phyloP scores from a whole-genome alignment of 35 echinoderm and acorn worm species.

The Diadema setosum region DNA sequence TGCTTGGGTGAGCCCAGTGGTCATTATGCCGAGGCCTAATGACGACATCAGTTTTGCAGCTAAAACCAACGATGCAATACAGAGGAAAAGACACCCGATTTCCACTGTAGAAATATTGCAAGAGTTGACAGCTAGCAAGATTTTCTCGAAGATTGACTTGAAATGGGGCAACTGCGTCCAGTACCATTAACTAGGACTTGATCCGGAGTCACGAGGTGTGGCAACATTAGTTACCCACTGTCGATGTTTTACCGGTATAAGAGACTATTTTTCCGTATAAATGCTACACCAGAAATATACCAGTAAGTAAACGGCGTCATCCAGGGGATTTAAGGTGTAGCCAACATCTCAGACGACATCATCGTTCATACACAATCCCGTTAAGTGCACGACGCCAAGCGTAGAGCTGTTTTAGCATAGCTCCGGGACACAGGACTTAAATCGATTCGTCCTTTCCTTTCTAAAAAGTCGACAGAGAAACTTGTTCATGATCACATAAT shows the following conservation, averaged over 20 bases:
- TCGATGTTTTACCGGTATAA: neutral
- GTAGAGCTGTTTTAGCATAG: neutral
- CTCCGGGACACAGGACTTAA: slow-evolving; percentile 29
- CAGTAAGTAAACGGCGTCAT: neutral
- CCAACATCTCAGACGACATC: slow-evolving; percentile 25
- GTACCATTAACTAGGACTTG: neutral
- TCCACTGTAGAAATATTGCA: neutral
- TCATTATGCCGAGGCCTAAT: neutral
- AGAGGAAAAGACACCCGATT: neutral
- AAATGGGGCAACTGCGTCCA: too few species aligned
- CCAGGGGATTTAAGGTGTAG: neutral
- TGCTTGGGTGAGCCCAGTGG: too few species aligned
- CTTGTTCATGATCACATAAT: too few species aligned
- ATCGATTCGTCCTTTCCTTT: too few species aligned
- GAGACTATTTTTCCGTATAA: neutral
- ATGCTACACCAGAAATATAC: neutral
- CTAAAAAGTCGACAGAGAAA: too few species aligned
- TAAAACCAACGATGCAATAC: neutral
- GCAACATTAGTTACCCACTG: neutral
- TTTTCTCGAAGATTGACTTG: neutral
- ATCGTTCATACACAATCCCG: neutral
- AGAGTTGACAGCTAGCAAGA: neutral
- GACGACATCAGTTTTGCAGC: neutral
- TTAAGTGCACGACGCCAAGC: neutral
- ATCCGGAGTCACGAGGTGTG: neutral